A percentile compares a stretch with the other conserved stretches of the same genome.
phyloP scores from a whole-genome alignment of 2,888 invertebrate species.

The Brenthis daphne region DNA sequence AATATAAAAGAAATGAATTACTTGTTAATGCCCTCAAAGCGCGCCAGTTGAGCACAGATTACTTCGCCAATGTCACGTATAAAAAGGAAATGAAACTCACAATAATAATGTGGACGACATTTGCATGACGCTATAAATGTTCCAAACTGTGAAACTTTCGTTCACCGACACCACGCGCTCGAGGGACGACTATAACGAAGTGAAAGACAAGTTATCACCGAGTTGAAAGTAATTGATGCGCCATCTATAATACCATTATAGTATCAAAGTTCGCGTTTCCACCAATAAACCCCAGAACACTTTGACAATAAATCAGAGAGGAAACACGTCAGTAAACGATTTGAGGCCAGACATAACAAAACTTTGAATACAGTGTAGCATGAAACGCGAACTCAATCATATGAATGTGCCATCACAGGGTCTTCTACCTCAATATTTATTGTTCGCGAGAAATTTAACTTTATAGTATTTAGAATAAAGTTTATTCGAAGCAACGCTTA shows the following conservation, averaged over 20 bases:
- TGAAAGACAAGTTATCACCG: conserved; percentile 43
- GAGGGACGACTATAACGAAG: conserved; percentile 37
- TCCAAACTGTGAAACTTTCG: conserved; percentile 16
- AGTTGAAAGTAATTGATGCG: conserved; percentile 57
- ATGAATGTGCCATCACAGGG: conserved; percentile 46
- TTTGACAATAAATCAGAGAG: conserved; percentile 59
- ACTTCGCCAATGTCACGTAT: too few species aligned
- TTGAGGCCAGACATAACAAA: conserved; percentile 63
- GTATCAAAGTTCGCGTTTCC: conserved; percentile 51
- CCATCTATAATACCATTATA: conserved; percentile 51
- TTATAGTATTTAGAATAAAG: conserved; percentile 46
- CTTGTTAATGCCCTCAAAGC: too few species aligned
- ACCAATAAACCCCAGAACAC: conserved; percentile 47
- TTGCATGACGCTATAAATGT: neutral
- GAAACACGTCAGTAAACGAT: conserved; percentile 51
- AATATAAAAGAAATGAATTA: too few species aligned
- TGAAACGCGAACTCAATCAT: conserved; percentile 65
- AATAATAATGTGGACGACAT: neutral
- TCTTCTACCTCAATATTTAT: conserved; percentile 24
- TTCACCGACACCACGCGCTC: conserved; percentile 18
- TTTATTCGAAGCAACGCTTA: conserved; percentile 46
- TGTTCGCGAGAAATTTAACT: conserved; percentile 36
- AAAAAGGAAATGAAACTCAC: too few species aligned
- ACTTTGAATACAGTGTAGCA: conserved; percentile 52
- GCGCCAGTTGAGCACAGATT: too few species aligned